These are phyloP conservation scores for Drosophila meridiana DNA, from an alignment of 2,888 invertebrate species.

Conservation along the genomic window DNA sequence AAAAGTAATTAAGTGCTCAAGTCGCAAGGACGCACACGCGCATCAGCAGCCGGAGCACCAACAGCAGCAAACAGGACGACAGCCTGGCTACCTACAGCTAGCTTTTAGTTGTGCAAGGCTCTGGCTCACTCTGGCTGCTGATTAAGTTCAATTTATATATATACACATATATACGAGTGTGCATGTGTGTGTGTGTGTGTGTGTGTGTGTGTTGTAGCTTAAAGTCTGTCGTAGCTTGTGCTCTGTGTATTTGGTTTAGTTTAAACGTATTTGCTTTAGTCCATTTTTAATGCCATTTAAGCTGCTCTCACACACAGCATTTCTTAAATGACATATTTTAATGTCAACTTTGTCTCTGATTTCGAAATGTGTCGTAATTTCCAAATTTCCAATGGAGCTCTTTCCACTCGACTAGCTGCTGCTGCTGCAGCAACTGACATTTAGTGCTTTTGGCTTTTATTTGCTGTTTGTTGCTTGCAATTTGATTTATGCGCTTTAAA, in stretches of 20 bases:
- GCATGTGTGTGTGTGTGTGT: neutral
- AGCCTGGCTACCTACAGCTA: conserved; percentile 17
- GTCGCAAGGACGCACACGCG: conserved; percentile 46
- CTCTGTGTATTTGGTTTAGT: conserved; percentile 36
- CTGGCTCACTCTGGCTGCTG: conserved; percentile 44
- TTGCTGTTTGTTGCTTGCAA: conserved; percentile 31
- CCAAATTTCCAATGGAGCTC: conserved; percentile 56
- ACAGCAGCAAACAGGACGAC: conserved; percentile 20
- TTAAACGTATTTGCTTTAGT: conserved; percentile 62
- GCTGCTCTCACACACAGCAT: conserved; percentile 53
- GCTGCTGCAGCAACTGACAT: conserved; percentile 17
- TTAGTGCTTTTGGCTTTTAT: conserved; percentile 26
- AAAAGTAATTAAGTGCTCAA: conserved; percentile 81
- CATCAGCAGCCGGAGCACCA: neutral
- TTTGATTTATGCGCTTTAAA: conserved; percentile 76
- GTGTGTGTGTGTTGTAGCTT: conserved; percentile 25
- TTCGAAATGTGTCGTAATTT: conserved; percentile 75
- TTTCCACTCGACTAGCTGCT: conserved; percentile 12
- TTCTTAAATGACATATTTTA: conserved; percentile 75
- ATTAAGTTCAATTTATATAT: conserved; percentile 73
- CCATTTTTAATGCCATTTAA: conserved; percentile 76
- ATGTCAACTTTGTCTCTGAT: conserved; percentile 55
- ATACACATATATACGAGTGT: neutral
- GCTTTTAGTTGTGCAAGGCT: conserved; percentile 42
- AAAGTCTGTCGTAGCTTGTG: conserved; percentile 28